These are phyloP conservation scores for Sinelater perroti DNA, from an alignment of 2,888 invertebrate genomes.

Conservation along the genomic window DNA sequence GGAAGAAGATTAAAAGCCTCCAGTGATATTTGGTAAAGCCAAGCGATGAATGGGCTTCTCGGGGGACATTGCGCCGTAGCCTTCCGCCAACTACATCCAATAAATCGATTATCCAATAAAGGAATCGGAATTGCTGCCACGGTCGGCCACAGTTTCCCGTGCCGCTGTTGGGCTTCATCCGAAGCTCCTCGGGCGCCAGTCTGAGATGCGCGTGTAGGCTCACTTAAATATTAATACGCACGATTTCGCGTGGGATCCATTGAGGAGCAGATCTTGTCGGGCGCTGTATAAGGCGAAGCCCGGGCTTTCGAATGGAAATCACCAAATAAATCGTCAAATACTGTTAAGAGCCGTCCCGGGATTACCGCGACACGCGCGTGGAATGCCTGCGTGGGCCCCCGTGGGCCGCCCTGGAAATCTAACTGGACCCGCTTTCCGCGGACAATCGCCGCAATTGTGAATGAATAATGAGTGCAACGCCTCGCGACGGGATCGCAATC, in stretches of 20 bases:
- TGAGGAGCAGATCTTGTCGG: slow-evolving; percentile 6
- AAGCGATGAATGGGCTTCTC: too few species aligned
- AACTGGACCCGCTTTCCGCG: neutral
- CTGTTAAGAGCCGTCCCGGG: slow-evolving; percentile 5
- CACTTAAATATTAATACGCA: slow-evolving; percentile 12
- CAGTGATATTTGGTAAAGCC: too few species aligned
- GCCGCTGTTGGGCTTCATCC: slow-evolving; percentile 6
- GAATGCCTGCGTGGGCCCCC: neutral
- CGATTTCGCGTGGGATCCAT: slow-evolving; percentile 12
- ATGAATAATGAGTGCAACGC: slow-evolving; percentile 18
- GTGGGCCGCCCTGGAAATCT: neutral
- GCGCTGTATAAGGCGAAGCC: slow-evolving; percentile 2
- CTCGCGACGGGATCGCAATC: neutral
- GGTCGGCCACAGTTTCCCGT: slow-evolving; percentile 7
- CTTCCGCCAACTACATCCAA: neutral
- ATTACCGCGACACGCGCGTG: neutral
- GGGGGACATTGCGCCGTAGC: too few species aligned
- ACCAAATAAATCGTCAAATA: slow-evolving; percentile 13
- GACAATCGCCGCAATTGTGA: neutral
- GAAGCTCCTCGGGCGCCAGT: slow-evolving; percentile 8
- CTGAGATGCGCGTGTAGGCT: neutral
- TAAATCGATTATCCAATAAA: slow-evolving; percentile 12
- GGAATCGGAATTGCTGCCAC: slow-evolving; percentile 8
- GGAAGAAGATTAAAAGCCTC: too few species aligned
- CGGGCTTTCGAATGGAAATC: slow-evolving; percentile 3